phyloP scores from a whole-genome alignment of 2,888 invertebrate species.

The Mactromeris polynyma region DNA sequence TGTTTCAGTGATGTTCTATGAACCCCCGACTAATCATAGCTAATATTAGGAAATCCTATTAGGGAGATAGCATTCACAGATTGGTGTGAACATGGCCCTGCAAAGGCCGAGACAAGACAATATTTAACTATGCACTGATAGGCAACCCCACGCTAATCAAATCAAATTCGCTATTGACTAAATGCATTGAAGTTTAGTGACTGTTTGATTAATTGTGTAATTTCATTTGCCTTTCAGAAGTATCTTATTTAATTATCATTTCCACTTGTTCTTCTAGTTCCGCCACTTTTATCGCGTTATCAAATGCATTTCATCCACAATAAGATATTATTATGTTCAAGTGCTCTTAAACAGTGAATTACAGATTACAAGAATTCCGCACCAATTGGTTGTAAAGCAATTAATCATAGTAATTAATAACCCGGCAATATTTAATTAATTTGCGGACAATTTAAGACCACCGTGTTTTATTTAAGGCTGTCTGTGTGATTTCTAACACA shows the following conservation, averaged over 20 bases:
- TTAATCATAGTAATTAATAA: not conserved
- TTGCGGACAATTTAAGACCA: not conserved
- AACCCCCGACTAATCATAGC: slow-evolving; percentile 36
- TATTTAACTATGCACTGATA: slow-evolving; percentile 15
- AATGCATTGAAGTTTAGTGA: not conserved
- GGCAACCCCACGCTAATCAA: not conserved
- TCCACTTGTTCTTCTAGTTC: not conserved
- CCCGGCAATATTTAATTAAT: slow-evolving; percentile 1
- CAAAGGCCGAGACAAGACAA: not conserved
- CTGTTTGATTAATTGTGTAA: not conserved
- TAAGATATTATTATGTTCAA: not conserved
- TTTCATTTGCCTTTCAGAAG: not conserved
- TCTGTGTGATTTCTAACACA: not conserved
- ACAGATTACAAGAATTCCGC: not conserved
- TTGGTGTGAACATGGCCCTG: slow-evolving; percentile 58
- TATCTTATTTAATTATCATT: not conserved
- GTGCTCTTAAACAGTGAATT: not conserved
- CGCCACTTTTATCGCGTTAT: not conserved
- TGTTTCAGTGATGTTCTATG: slow-evolving; percentile 55
- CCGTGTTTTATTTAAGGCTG: too few species aligned
- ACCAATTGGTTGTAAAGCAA: not conserved
- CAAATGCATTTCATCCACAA: not conserved
- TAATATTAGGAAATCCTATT: slow-evolving; percentile 64
- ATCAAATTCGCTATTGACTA: not conserved
- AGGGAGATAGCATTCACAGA: slow-evolving; percentile 58